A percentile compares a stretch with the other conserved stretches of the same genome.
phyloP scores from a whole-genome alignment of 2,113 vertebrate species.

The Catagonus wagneri region DNA sequence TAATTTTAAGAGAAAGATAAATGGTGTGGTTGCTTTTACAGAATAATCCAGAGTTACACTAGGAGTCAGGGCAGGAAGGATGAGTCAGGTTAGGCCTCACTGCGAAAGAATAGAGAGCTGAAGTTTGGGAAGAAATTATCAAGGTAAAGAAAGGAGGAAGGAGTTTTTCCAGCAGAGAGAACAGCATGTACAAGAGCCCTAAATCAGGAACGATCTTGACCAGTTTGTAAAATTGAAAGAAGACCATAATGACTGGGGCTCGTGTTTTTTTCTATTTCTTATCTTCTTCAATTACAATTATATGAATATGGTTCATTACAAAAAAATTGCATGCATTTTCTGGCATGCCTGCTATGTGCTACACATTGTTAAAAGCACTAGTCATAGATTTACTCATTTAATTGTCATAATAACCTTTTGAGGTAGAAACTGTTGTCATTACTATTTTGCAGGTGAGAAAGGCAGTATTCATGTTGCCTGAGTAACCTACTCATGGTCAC shows the following conservation, averaged over 20 bases:
- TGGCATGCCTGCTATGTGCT: neutral
- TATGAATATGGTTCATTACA: neutral
- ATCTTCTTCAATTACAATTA: neutral
- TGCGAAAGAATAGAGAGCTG: neutral
- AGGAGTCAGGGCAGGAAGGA: neutral
- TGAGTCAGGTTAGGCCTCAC: neutral
- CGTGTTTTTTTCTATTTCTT: neutral
- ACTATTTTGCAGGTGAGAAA: neutral
- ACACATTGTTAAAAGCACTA: neutral
- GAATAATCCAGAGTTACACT: neutral
- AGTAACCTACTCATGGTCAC: neutral
- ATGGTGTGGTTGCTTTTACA: neutral
- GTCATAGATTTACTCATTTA: neutral
- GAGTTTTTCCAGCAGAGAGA: neutral
- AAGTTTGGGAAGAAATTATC: neutral
- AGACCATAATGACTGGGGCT: fast-evolving
- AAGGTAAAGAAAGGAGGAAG: neutral
- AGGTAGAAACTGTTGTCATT: neutral
- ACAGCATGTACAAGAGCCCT: neutral
- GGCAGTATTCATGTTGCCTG: neutral
- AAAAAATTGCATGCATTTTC: neutral
- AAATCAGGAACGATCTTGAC: neutral
- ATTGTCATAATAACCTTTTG: neutral
- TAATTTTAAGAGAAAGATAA: neutral
- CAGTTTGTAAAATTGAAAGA: neutral